phyloP scores from a whole-genome alignment of 92 coral and sea anemone species.

The Porites cylindrica region DNA sequence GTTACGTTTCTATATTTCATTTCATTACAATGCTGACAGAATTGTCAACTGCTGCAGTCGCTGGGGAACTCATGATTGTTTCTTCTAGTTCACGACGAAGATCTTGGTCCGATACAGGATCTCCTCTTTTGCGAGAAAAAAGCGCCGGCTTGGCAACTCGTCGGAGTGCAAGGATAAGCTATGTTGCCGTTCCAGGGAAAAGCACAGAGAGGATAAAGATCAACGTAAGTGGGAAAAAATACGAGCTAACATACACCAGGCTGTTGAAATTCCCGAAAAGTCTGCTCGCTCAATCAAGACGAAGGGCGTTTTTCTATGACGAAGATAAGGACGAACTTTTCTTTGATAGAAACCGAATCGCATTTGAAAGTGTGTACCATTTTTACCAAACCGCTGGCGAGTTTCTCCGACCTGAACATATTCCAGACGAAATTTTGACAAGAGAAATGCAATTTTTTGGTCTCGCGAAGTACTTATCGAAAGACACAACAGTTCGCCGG shows the following conservation, averaged over 20 bases:
- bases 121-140: constrained; percentile 14
- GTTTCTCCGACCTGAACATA: constrained; percentile 56
- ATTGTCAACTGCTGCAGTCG: neutral
- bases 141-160: neutral
- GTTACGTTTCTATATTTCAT: neutral
- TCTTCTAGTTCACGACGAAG: constrained; percentile 2
- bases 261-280: constrained; percentile 66
- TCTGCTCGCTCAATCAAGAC: constrained; percentile 56
- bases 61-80: constrained; percentile 19
- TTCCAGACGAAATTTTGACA: constrained; percentile 60
- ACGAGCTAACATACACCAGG: constrained; percentile 47
- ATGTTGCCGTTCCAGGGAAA: constrained; percentile 37
- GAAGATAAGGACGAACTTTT: constrained; percentile 59
- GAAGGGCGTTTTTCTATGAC: constrained; percentile 62
- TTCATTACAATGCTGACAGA: constrained; percentile 1
- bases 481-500: neutral
- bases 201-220: constrained; percentile 37
- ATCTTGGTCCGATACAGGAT: constrained; percentile 28
- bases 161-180: constrained; percentile 9
- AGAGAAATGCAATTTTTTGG: constrained; percentile 76
- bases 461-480: constrained; percentile 46
- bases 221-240: constrained; percentile 72
- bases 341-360: constrained; percentile 76
- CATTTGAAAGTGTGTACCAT: constrained; percentile 64
- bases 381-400: constrained; percentile 65